Percentiles rank a stretch among this genome's conserved stretches.
Evolutionary conservation across 2,797 vertebrate genomes (phyloP).

Genomic region (Phataginus tricuspis): DNA sequence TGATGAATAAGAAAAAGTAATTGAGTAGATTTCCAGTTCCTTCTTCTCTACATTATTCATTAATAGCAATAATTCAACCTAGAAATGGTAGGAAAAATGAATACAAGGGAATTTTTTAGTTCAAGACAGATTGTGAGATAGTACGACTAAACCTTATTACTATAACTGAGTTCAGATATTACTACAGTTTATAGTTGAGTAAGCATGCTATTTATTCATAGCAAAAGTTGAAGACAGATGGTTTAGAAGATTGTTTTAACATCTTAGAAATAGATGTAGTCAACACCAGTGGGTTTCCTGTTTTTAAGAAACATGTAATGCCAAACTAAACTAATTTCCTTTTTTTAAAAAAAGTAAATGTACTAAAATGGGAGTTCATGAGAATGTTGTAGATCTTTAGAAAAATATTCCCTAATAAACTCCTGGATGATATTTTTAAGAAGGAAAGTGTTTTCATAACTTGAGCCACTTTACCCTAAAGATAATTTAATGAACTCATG

Average conservation of each 20-base stretch:
- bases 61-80: not conserved
- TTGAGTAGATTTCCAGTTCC: not conserved
- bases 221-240: not conserved
- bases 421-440: not conserved
- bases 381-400: not conserved
- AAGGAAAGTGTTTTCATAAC: not conserved
- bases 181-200: not conserved
- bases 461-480: not conserved
- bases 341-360: not conserved
- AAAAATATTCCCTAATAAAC: not conserved
- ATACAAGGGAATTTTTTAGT: not conserved
- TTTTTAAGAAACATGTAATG: not conserved
- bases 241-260: not conserved
- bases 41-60: not conserved
- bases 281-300: not conserved
- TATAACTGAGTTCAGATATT: not conserved
- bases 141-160: not conserved
- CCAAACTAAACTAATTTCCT: not conserved
- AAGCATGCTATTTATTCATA: not conserved
- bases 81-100: not conserved
- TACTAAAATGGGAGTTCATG: not conserved
- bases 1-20: not conserved
- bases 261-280: not conserved
- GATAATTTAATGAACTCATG: not conserved
- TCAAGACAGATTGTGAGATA: not conserved